phyloP scores from a whole-genome alignment of 2,113 vertebrate species.

The Scopus umbretta region DNA sequence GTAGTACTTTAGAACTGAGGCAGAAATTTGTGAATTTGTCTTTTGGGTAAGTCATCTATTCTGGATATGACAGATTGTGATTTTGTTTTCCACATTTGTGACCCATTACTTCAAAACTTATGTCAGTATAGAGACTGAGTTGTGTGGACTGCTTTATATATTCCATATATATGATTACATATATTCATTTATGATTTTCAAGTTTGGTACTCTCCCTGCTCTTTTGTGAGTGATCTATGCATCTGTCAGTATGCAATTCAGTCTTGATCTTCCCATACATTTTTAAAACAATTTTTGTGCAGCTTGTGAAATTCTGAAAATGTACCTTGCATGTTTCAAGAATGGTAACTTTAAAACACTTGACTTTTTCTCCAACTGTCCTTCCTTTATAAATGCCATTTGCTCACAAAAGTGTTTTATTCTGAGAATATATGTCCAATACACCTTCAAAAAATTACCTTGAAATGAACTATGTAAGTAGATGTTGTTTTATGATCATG shows the following conservation, averaged over 20 bases:
- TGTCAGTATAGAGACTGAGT: background rate
- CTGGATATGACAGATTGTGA: background rate
- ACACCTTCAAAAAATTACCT: background rate
- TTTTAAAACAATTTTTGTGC: background rate
- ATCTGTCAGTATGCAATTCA: background rate
- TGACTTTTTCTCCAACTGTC: background rate
- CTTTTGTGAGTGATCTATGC: background rate
- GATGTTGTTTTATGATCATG: background rate
- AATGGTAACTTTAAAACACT: background rate
- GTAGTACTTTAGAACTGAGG: background rate
- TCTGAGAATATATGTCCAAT: background rate
- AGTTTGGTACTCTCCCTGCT: background rate
- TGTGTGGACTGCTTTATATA: background rate
- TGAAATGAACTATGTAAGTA: background rate
- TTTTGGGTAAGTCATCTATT: background rate
- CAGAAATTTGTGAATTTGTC: background rate
- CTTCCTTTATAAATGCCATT: background rate
- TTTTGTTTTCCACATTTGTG: background rate
- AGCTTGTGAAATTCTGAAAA: background rate
- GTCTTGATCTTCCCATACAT: background rate
- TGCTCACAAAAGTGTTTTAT: background rate
- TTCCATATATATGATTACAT: background rate
- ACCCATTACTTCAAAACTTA: background rate
- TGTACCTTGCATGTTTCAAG: background rate
- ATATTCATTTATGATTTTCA: background rate